Evolutionary conservation across 2,888 invertebrate genomes (phyloP).

Genomic region (Eustalomyia histrio): DNA sequence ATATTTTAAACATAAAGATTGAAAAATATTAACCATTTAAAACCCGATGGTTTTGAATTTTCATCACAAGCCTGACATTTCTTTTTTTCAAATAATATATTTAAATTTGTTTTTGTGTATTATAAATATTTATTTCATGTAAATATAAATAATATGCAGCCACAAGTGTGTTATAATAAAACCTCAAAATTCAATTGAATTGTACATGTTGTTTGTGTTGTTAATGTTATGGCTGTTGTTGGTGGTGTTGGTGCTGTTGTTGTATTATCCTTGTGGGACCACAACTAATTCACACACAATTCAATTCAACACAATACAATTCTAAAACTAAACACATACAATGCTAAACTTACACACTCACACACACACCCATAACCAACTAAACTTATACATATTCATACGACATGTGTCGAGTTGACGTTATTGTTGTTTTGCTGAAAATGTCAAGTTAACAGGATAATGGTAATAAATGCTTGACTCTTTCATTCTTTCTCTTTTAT

Average conservation of each 20-base stretch:
- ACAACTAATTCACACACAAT: conserved; percentile 75
- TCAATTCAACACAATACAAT: conserved; percentile 41
- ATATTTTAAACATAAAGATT: no score
- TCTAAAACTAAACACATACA: conserved; percentile 6
- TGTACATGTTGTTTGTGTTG: conserved; percentile 36
- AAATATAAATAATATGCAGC: neutral
- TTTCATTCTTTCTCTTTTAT: conserved; percentile 28
- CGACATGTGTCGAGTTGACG: neutral
- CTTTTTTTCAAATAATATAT: no score
- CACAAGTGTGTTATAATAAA: conserved; percentile 58
- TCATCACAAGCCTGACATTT: no score
- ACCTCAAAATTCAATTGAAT: conserved; percentile 60
- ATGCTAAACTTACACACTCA: neutral
- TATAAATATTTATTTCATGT: neutral
- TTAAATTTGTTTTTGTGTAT: no score
- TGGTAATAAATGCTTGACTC: conserved; percentile 73
- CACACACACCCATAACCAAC: conserved; percentile 9
- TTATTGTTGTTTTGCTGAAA: conserved; percentile 64
- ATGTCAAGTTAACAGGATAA: conserved; percentile 77
- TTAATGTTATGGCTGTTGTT: conserved; percentile 26
- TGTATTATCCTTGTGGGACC: conserved; percentile 56
- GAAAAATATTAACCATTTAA: no score
- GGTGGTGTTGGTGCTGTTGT: conserved; percentile 20
- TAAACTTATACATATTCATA: neutral
- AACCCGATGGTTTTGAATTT: no score